phyloP scores from a whole-genome alignment of 1,140 invertebrate genomes.

The Aphaenogaster floridana region DNA sequence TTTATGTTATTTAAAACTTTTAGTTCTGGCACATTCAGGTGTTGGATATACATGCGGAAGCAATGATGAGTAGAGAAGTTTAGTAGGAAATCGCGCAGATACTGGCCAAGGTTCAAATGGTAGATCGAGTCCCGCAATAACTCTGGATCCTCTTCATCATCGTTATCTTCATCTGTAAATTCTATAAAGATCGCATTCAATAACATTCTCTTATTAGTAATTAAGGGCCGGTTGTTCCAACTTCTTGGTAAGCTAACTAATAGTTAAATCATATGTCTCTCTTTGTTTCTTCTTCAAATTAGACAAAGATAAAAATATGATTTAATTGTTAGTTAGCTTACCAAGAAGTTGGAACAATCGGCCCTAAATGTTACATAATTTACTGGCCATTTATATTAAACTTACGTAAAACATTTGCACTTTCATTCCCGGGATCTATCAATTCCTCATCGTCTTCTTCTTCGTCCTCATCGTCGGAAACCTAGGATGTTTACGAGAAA shows the following conservation, averaged over 20 bases:
- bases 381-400: not conserved
- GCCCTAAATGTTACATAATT: not conserved
- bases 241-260: too few species aligned
- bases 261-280: too few species aligned
- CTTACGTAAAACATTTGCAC: conserved; percentile 77
- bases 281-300: too few species aligned
- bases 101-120: conserved; percentile 88
- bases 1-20: conserved; percentile 84
- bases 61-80: conserved; percentile 89
- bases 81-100: conserved; percentile 88
- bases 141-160: conserved; percentile 88
- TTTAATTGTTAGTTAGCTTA: too few species aligned
- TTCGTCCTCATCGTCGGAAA: conserved; percentile 84
- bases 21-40: conserved; percentile 87
- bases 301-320: too few species aligned
- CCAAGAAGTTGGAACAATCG: too few species aligned
- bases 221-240: not conserved
- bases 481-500: conserved; percentile 65
- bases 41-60: conserved; percentile 88
- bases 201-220: not conserved
- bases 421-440: conserved; percentile 81
- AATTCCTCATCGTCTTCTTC: conserved; percentile 81
- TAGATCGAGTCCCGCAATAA: conserved; percentile 89
- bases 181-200: conserved; percentile 69
- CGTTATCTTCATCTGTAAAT: conserved; percentile 81